Percentiles rank a stretch among this genome's conserved stretches.
Evolutionary conservation across 2,888 invertebrate species (phyloP).

Genomic region (Deilephila porcellus): DNA sequence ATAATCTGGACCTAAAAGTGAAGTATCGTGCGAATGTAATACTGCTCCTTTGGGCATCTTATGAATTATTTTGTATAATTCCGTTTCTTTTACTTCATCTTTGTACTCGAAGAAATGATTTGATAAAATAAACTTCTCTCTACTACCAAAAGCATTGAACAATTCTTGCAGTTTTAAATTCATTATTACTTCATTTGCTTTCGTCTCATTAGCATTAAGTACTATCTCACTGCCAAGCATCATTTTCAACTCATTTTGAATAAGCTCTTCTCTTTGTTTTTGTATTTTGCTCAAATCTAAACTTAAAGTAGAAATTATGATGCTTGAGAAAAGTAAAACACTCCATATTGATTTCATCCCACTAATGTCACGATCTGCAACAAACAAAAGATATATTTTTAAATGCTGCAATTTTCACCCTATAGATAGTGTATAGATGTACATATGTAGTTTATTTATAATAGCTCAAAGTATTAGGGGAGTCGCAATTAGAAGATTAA

Average conservation of each 20-base stretch:
- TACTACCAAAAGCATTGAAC: no score
- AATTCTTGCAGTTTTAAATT: no score
- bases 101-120: slow-evolving; percentile 84
- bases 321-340: no score
- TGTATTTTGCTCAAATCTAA: no score
- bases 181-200: slow-evolving; percentile 57
- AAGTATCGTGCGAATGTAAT: slow-evolving; percentile 70
- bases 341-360: slow-evolving; percentile 42
- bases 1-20: slow-evolving; percentile 79
- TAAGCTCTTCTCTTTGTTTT: no score
- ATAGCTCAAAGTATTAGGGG: slow-evolving; percentile 37
- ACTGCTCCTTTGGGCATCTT: slow-evolving; percentile 87
- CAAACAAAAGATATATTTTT: background rate
- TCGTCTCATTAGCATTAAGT: slow-evolving; percentile 63
- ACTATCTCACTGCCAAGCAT: slow-evolving; percentile 8
- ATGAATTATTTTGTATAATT: slow-evolving; percentile 84
- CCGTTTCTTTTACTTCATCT: slow-evolving; percentile 59
- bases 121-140: slow-evolving; percentile 60
- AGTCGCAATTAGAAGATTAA: slow-evolving; percentile 74
- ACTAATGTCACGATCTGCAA: background rate
- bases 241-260: no score
- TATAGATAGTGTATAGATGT: background rate
- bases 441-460: background rate
- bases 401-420: background rate
- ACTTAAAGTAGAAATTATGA: no score